Percentiles rank a stretch among this genome's conserved stretches.
phyloP scores from a whole-genome alignment of 2,888 invertebrate genomes.

The Argyresthia albistria region DNA sequence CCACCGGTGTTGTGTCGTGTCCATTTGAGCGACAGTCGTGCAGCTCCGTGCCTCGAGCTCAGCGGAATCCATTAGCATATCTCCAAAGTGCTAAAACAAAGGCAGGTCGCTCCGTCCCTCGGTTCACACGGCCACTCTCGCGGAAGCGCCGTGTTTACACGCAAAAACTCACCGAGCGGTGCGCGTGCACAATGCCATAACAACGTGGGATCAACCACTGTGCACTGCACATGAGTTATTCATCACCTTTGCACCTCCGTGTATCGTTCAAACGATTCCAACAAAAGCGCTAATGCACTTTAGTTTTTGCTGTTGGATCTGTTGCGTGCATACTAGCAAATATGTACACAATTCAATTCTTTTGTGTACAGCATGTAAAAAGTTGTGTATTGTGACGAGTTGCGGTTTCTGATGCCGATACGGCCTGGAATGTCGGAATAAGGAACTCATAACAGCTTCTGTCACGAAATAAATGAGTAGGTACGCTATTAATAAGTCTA shows the following conservation, averaged over 20 bases:
- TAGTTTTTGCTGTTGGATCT: not conserved
- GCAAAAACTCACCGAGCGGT: constrained; percentile 31
- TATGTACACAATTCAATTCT: not conserved
- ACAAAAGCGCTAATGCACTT: constrained; percentile 1
- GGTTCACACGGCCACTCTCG: constrained; percentile 50
- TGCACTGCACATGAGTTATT: constrained; percentile 3
- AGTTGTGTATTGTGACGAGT: not conserved
- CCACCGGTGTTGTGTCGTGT: too few species aligned
- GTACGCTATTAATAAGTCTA: too few species aligned
- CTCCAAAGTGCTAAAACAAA: constrained; percentile 45
- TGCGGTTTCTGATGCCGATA: not conserved
- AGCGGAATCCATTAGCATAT: not conserved
- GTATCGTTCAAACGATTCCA: not conserved
- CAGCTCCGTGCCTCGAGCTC: not conserved
- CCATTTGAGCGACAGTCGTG: too few species aligned
- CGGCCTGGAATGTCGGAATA: not conserved
- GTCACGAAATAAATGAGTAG: too few species aligned
- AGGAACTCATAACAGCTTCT: too few species aligned
- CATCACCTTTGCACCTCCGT: constrained; percentile 7
- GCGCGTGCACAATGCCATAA: constrained; percentile 32
- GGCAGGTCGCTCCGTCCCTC: constrained; percentile 52
- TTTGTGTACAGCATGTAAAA: not conserved
- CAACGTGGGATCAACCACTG: constrained; percentile 4
- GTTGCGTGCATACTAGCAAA: not conserved
- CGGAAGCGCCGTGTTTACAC: constrained; percentile 52